Evolutionary conservation across 2,888 invertebrate genomes (phyloP), one percentile per base, ranked within the genome.

Genomic region (Hyposoter dolosus): DNA sequence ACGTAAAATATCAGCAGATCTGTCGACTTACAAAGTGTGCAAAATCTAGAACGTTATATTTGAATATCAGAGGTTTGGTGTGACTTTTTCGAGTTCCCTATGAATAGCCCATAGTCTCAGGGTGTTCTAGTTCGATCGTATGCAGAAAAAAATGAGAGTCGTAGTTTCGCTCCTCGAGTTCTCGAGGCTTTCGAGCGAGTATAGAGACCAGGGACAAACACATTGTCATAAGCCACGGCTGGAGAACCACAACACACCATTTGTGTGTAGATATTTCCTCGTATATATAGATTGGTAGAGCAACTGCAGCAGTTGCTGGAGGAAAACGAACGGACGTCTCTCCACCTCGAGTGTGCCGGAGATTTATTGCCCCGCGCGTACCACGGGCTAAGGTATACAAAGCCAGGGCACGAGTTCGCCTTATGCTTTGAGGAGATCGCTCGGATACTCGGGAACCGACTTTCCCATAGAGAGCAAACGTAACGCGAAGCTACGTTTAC

Each of bases 311-410:
- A 79, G 69, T 45, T 72, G 71, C 63, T 23, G 75, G 72, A 76
- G 85, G 79, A 83, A 81, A 85, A 82, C 83, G 83, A 83, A 90
- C 86, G 84, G 84, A 89, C 90, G 89, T 90, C 90, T 91, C 90
- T 90, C 89, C 90, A 91, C 90, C 90, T 90, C 88, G 91, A 93
- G 93, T 92, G 93, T 92, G 92, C 90, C 90, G 87, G 90, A 93
- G 93, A 93, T 93, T 93, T 92, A 93, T 93, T 89, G 88, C 89
- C 86, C 79, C 68, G 50, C 74, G 50, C n/a, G 66, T 78, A n/a
- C 56, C 32, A 47, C 45, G 71, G 60, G 71, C 40, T 53, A 40
- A 71, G 78, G 78, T 86, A 78, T 75, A 82, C 81, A 72, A 86
- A 80, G 77, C 53, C 74, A 79, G 83, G 84, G 86, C 89, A 87